phyloP scores from a whole-genome alignment of 2,888 invertebrate genomes.

The Campoplex nolae region DNA sequence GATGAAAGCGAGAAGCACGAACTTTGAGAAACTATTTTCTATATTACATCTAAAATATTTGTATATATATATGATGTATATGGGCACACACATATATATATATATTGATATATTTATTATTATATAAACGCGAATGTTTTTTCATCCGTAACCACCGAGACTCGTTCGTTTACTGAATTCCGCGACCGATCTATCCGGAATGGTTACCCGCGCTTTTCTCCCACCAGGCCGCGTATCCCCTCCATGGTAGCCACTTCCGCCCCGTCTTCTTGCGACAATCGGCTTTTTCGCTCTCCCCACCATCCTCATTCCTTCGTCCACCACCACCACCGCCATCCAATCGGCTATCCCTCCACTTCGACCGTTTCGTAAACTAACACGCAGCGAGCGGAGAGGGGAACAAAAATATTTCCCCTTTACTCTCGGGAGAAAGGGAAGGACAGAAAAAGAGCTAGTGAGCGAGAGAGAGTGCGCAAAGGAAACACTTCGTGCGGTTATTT shows the following conservation, averaged over 20 bases:
- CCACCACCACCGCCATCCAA: slow-evolving; percentile 29
- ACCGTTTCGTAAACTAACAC: slow-evolving; percentile 40
- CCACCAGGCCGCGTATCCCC: slow-evolving; percentile 63
- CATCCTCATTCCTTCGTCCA: slow-evolving; percentile 8
- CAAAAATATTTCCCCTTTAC: slow-evolving; percentile 46
- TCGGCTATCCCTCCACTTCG: slow-evolving; percentile 30
- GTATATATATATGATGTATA: not conserved
- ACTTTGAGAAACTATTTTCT: slow-evolving; percentile 18
- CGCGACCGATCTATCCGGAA: slow-evolving; percentile 79
- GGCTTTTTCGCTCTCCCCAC: slow-evolving; percentile 30
- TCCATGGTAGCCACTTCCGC: slow-evolving; percentile 65
- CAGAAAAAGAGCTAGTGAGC: not conserved
- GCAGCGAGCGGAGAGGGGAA: slow-evolving; percentile 10
- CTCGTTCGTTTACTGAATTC: slow-evolving; percentile 83
- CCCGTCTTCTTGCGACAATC: slow-evolving; percentile 45
- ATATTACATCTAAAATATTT: not conserved
- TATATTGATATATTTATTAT: slow-evolving; percentile 19
- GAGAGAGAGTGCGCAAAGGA: not conserved
- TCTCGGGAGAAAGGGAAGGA: slow-evolving; percentile 10
- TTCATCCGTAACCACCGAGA: slow-evolving; percentile 78
- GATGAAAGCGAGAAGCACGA: slow-evolving; percentile 44
- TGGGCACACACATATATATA: slow-evolving; percentile 7
- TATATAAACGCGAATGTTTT: slow-evolving; percentile 42
- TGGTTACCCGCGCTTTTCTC: slow-evolving; percentile 83
- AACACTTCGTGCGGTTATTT: slow-evolving; percentile 58